Percentiles rank a stretch among this genome's conserved stretches.
These are phyloP conservation scores for Aphidius gifuensis DNA, from an alignment of 1,140 invertebrate species.

Conservation along the genomic window DNA sequence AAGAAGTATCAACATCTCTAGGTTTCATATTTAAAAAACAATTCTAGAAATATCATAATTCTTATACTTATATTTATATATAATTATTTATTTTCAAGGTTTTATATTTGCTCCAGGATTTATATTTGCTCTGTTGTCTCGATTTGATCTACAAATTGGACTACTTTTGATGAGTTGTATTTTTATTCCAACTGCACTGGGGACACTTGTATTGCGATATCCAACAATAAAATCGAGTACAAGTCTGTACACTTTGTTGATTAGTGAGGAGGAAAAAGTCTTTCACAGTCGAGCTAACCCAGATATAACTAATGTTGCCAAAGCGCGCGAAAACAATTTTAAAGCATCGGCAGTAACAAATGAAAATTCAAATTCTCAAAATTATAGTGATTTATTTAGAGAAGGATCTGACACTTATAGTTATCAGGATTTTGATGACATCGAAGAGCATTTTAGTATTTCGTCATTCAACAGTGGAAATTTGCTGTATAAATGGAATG, in stretches of 20 bases:
- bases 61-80: no score
- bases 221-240: conserved; percentile 21
- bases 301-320: conserved; percentile 7
- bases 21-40: conserved; percentile 24
- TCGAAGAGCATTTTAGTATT: conserved; percentile 33
- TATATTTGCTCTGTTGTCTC: conserved; percentile 30
- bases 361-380: background rate
- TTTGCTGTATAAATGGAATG: conserved; percentile 27
- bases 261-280: conserved; percentile 40
- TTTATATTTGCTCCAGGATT: conserved; percentile 36
- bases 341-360: conserved; percentile 17
- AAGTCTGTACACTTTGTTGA: conserved; percentile 32
- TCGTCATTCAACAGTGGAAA: conserved; percentile 8
- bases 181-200: conserved; percentile 37
- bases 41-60: no score
- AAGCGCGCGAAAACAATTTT: conserved; percentile 8
- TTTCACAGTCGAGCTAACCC: conserved; percentile 22
- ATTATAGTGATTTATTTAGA: conserved; percentile 17
- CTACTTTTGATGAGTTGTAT: conserved; percentile 36
- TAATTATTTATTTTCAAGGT: conserved; percentile 16
- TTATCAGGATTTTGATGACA: conserved; percentile 34
- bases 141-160: conserved; percentile 31
- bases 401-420: conserved; percentile 24
- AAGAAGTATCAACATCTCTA: conserved; percentile 34
- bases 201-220: conserved; percentile 32